phyloP scores from a whole-genome alignment of 2,888 invertebrate genomes.

The Cinara cedri region DNA sequence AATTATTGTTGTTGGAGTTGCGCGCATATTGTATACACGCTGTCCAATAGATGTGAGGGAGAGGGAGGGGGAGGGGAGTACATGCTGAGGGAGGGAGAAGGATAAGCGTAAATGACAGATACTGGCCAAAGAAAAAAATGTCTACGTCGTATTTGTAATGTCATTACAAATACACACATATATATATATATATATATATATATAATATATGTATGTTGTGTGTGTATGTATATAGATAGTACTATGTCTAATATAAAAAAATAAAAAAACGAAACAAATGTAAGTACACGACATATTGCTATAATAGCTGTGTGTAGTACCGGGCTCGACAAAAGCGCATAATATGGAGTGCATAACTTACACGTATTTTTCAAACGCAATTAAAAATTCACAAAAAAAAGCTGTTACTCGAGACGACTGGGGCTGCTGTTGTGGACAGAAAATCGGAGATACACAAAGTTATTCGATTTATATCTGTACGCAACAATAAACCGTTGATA shows the following conservation, averaged over 20 bases:
- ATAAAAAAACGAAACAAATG: background rate
- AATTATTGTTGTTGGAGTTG: slow-evolving; percentile 26
- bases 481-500: too few relatives aligned
- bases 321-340: slow-evolving; percentile 6
- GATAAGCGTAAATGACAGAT: background rate
- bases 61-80: too few relatives aligned
- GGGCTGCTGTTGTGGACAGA: too few relatives aligned
- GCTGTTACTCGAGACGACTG: too few relatives aligned
- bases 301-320: background rate
- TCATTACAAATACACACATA: background rate
- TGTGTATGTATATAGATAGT: too few relatives aligned
- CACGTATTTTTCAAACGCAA: background rate
- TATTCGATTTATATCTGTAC: too few relatives aligned
- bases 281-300: background rate
- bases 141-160: slow-evolving; percentile 21
- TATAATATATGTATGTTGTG: too few relatives aligned
- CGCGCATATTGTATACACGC: too few relatives aligned
- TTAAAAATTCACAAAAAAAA: too few relatives aligned
- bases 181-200: background rate
- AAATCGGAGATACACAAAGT: too few relatives aligned
- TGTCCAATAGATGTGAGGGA: background rate
- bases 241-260: too few relatives aligned
- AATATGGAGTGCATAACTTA: background rate
- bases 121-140: background rate
- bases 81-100: background rate